These are phyloP conservation scores for Gymnogyps californianus DNA, from an alignment of 2,113 vertebrate genomes.

Conservation along the genomic window DNA sequence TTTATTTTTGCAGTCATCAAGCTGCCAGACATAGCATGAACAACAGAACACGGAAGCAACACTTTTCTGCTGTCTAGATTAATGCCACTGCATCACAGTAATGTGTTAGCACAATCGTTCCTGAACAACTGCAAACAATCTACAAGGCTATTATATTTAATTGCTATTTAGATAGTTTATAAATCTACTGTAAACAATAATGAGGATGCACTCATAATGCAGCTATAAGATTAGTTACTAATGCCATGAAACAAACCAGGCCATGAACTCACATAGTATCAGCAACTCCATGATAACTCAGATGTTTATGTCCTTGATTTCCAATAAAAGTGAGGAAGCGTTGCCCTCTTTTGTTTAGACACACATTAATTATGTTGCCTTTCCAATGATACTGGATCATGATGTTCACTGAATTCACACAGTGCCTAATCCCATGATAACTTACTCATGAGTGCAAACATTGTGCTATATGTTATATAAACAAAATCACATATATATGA, in stretches of 20 bases:
- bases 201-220: not conserved
- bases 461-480: not conserved
- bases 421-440: not conserved
- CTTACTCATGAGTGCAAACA: not conserved
- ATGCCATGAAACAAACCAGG: not conserved
- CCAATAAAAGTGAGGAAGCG: not conserved
- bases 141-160: constrained; percentile 44
- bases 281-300: not conserved
- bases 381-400: not conserved
- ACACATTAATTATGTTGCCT: constrained; percentile 20
- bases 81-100: not conserved
- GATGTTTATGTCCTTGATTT: constrained; percentile 20
- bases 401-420: not conserved
- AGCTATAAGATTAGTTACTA: constrained; percentile 11
- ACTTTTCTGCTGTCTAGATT: not conserved
- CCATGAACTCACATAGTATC: not conserved
- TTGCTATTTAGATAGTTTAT: constrained; percentile 42
- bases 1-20: not conserved
- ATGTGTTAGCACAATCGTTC: not conserved
- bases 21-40: not conserved
- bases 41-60: not conserved
- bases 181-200: constrained; percentile 36
- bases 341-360: not conserved
- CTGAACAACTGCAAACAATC: constrained; percentile 33
- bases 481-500: not conserved